Base-by-base conservation (phyloP, 2,797 vertebrate species). In the Tragopan temminckii region DNA sequence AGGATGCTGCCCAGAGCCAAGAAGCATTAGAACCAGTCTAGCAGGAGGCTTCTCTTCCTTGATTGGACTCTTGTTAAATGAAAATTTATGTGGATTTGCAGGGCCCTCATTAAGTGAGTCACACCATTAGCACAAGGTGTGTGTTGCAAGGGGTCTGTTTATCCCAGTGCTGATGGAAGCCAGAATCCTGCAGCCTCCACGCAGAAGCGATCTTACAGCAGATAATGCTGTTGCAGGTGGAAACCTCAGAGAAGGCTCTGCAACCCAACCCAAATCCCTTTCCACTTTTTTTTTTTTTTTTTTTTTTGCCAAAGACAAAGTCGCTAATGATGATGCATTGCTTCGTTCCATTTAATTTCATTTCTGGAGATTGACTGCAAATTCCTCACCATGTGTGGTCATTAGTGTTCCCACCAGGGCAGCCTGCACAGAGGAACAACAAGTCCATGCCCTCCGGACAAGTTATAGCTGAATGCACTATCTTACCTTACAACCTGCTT, bases 31-130 rank as follows among this genome's bases (percentile, higher is more conserved):
- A 90, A 75, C 77, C 82, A 90, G 89, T 74, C 81, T 89, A 79
- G 74, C 86, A 89, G 79, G 90, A 95, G 89, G 79, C 71, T 80
- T 14, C 19, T 53, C 46, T 69, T 95, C 85, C 77, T 85, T 89
- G 72, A 85, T 61, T 72, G 69, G 58, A 40, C 67, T 86, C 40
- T 53, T 92, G 64, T 85, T 53, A 25, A 46, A 88, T 70, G 79
- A 90, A 98, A 93, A 96, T 95, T 24, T 31, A 88, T 93, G 79
- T 53, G 83, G 94, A 59, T 88, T 82, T 76, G 50, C 67, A 95
- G 66, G 91, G 72, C 84, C 77, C 88, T 96, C 93, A 88, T 93
- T 71, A 81, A 80, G 59, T 87, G 94, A 97, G 58, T 93, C 95
- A 86, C 85, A 81, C 0, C 20, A 59, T 95, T 68, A 85, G 89